Evolutionary conservation across 2,113 vertebrate genomes (phyloP).

Genomic region (Neolamprologus variostigma): DNA sequence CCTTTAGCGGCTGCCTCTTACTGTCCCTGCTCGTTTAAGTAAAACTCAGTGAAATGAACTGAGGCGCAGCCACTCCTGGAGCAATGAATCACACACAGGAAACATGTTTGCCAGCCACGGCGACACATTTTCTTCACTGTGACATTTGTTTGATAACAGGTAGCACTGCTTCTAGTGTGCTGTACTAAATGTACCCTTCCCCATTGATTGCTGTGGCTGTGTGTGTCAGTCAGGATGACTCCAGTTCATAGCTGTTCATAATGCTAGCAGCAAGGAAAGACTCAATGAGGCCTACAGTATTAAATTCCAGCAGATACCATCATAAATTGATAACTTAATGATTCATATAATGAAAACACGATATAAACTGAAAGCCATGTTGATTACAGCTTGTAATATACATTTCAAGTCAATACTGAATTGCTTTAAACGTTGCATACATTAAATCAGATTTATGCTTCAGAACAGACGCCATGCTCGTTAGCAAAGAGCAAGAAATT

Average conservation of each 20-base stretch:
- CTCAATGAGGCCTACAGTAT: constrained; percentile 35
- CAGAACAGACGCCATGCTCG: background rate
- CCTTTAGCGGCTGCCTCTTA: constrained; percentile 41
- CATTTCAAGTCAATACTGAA: constrained; percentile 12
- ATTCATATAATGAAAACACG: constrained; percentile 51
- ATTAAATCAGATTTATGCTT: constrained; percentile 16
- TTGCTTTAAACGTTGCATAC: constrained; percentile 12
- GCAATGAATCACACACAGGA: constrained; percentile 28
- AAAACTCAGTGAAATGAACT: constrained; percentile 17
- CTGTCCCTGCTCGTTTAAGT: constrained; percentile 41
- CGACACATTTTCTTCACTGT: constrained; percentile 21
- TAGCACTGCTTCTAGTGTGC: background rate
- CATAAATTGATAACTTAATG: constrained; percentile 38
- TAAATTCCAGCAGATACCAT: constrained; percentile 26
- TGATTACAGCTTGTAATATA: constrained; percentile 22
- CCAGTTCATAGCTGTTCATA: constrained; percentile 12
- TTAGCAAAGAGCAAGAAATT: background rate
- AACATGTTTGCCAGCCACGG: constrained; percentile 3
- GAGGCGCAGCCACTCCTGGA: constrained; percentile 12
- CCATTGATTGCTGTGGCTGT: background rate
- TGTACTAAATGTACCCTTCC: background rate
- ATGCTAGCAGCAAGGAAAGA: background rate
- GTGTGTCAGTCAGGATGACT: background rate
- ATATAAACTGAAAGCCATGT: constrained; percentile 14
- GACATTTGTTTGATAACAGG: constrained; percentile 39